These are phyloP conservation scores for Drosophila persimilis DNA, from an alignment of 1,140 invertebrate genomes.

Conservation along the genomic window DNA sequence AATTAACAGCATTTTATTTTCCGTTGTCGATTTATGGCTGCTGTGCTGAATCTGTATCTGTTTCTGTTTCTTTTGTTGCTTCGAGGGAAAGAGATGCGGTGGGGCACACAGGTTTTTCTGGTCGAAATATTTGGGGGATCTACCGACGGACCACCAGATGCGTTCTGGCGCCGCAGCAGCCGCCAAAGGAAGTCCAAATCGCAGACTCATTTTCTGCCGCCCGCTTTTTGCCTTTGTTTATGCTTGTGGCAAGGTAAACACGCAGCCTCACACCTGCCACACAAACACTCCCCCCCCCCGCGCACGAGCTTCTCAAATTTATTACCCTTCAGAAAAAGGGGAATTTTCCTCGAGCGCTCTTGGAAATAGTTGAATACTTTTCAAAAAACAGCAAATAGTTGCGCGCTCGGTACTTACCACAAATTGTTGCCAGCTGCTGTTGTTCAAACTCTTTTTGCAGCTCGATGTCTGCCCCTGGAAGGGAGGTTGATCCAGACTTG, in stretches of 20 bases:
- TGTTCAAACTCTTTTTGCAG: conserved; percentile 11
- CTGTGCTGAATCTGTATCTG: conserved; percentile 23
- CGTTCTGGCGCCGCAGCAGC: conserved; percentile 53
- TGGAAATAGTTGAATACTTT: conserved; percentile 60
- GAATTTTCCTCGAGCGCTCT: conserved; percentile 50
- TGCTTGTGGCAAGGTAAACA: conserved; percentile 74
- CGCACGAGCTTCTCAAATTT: conserved; percentile 44
- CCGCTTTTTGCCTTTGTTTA: conserved; percentile 52
- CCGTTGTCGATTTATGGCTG: conserved; percentile 45
- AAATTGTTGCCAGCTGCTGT: conserved; percentile 56
- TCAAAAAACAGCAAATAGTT: conserved; percentile 55
- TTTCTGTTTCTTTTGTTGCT: neutral
- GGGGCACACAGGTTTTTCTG: conserved; percentile 45
- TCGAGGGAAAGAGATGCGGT: neutral
- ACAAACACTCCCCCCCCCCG: neutral
- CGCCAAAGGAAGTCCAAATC: conserved; percentile 72
- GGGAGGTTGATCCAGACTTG: conserved; percentile 48
- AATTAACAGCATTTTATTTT: conserved; percentile 65
- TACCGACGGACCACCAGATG: conserved; percentile 51
- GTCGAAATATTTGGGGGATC: conserved; percentile 41
- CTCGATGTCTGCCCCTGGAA: conserved; percentile 3
- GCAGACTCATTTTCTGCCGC: conserved; percentile 52
- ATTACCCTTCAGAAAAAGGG: conserved; percentile 67
- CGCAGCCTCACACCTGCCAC: conserved; percentile 36
- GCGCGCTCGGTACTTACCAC: conserved; percentile 64